Evolutionary conservation across 2,888 invertebrate species (phyloP).

Genomic region (Sphaerophoria taeniata): DNA sequence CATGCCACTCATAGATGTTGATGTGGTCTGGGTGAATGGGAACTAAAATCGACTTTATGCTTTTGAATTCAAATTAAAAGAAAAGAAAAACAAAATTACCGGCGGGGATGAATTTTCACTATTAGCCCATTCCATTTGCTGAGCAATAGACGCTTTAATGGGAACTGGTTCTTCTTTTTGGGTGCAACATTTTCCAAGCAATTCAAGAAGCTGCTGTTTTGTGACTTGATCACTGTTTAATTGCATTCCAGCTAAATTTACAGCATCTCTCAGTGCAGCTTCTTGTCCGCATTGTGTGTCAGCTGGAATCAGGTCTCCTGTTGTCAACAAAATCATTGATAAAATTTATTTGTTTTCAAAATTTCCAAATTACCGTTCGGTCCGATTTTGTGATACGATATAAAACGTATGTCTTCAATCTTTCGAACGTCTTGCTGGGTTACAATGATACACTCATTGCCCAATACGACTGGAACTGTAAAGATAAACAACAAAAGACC

Average conservation of each 20-base stretch:
- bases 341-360: not conserved
- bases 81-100: too few species aligned
- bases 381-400: slow-evolving; percentile 76
- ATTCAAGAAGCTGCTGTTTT: slow-evolving; percentile 39
- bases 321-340: not conserved
- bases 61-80: not conserved
- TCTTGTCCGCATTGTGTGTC: slow-evolving; percentile 57
- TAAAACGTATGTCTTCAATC: slow-evolving; percentile 77
- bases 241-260: slow-evolving; percentile 45
- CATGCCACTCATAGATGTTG: slow-evolving; percentile 77
- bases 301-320: slow-evolving; percentile 75
- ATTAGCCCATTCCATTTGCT: slow-evolving; percentile 78
- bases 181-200: slow-evolving; percentile 38
- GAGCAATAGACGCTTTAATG: slow-evolving; percentile 73
- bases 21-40: slow-evolving; percentile 73
- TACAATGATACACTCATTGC: slow-evolving; percentile 77
- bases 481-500: not conserved
- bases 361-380: slow-evolving; percentile 75
- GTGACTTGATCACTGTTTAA: slow-evolving; percentile 11
- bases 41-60: slow-evolving; percentile 53
- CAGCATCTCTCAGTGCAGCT: slow-evolving; percentile 54
- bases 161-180: slow-evolving; percentile 9
- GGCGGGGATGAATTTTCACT: slow-evolving; percentile 61
- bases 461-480: slow-evolving; percentile 79
- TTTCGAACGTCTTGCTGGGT: slow-evolving; percentile 80